Conservation (phyloP, 2,113 vertebrate species). For the Erythrocebus patas region DNA sequence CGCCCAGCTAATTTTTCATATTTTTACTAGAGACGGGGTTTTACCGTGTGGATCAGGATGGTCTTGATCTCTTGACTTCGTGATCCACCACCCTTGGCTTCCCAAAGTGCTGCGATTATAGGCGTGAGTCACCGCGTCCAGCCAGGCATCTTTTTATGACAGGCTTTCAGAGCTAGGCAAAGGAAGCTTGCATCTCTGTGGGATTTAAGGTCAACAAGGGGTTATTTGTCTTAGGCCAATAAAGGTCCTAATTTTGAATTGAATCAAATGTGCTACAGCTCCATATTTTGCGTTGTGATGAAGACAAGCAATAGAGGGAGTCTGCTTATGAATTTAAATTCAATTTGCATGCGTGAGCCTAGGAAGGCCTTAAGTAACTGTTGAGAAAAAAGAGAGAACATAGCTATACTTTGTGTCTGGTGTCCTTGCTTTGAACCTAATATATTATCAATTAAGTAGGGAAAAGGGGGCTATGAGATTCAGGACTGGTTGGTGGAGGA, state of each 20-base stretch:
- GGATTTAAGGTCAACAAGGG: background rate
- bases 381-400: conserved; percentile 1
- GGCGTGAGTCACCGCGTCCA: no score
- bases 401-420: background rate
- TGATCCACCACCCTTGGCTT: no score
- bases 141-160: background rate
- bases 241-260: background rate
- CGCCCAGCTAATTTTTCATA: no score
- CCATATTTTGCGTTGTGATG: background rate
- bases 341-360: background rate
- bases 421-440: background rate
- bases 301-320: background rate
- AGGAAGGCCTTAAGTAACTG: background rate
- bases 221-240: background rate
- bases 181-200: background rate
- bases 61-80: no score
- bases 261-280: background rate
- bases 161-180: background rate
- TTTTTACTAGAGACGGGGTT: no score
- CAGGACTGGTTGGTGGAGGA: background rate
- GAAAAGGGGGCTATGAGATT: background rate
- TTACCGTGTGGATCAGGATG: no score
- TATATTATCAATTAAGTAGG: background rate
- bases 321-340: conserved; percentile 30
- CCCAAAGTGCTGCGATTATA: no score